Percentiles rank a stretch among this genome's conserved stretches.
Conservation (phyloP, 2,888 invertebrate genomes). For the Melanophora roralis region DNA sequence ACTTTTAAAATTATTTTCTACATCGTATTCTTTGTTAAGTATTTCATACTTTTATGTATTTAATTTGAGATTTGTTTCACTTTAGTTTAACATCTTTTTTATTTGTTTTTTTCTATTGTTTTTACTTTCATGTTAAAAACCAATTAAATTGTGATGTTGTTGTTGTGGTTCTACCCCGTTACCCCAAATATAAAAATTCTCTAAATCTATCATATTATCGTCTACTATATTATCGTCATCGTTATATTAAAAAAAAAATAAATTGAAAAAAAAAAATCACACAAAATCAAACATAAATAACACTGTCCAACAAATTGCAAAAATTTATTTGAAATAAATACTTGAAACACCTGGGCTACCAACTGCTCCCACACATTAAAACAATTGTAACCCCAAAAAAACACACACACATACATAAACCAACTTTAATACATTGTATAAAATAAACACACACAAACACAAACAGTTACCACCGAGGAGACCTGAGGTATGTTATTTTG, state of each 20-base stretch:
- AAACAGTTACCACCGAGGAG: conserved; percentile 89
- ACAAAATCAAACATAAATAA: conserved; percentile 19
- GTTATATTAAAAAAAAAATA: conserved; percentile 27
- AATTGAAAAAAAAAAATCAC: too few relatives aligned
- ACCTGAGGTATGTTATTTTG: conserved; percentile 87
- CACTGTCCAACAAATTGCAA: conserved; percentile 28
- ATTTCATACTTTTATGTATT: conserved; percentile 11
- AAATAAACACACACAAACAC: conserved; percentile 9
- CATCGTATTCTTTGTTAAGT: background rate
- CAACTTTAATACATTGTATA: conserved; percentile 29
- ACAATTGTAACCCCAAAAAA: conserved; percentile 26
- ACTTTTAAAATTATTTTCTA: too few relatives aligned
- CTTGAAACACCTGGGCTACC: conserved; percentile 29
- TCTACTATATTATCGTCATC: conserved; percentile 38
- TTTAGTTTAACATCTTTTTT: conserved; percentile 34
- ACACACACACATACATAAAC: background rate
- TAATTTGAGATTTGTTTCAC: conserved; percentile 41
- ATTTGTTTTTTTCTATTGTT: conserved; percentile 55
- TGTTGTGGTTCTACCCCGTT: conserved; percentile 56
- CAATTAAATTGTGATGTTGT: conserved; percentile 61
- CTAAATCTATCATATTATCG: conserved; percentile 26
- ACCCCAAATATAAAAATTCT: conserved; percentile 31
- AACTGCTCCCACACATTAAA: conserved; percentile 22
- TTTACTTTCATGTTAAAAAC: conserved; percentile 62
- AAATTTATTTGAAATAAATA: conserved; percentile 1